Conservation (phyloP, 1,140 invertebrate genomes). For the Cataglyphis hispanica region DNA sequence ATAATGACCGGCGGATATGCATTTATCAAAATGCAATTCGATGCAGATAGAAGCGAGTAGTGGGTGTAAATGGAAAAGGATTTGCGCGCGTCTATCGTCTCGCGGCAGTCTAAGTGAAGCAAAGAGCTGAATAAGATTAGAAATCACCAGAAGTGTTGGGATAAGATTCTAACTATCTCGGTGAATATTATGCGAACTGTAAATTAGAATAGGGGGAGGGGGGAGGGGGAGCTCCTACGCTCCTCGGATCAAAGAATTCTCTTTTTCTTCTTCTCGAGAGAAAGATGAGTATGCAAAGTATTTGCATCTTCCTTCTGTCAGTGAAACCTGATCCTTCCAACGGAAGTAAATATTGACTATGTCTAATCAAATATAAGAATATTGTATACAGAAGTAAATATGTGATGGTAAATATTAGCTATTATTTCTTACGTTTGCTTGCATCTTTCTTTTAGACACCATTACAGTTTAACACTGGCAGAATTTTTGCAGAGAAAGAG, state of each 20-base stretch:
- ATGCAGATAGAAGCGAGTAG: neutral
- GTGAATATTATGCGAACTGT: neutral
- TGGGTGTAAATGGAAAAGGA: neutral
- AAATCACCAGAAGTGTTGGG: neutral
- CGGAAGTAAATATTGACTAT: constrained; percentile 30
- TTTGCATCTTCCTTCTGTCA: neutral
- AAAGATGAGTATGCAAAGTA: neutral
- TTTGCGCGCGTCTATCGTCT: neutral
- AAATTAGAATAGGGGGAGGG: constrained; percentile 25
- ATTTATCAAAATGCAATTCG: constrained; percentile 57
- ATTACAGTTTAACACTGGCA: neutral
- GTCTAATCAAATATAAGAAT: constrained; percentile 36
- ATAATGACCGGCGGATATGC: constrained; percentile 39
- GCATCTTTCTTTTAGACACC: neutral
- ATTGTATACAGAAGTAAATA: constrained; percentile 25
- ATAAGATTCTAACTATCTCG: constrained; percentile 5
- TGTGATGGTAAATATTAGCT: constrained; percentile 22
- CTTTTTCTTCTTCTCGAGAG: neutral
- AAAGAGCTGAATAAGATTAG: neutral
- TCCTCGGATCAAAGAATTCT: neutral
- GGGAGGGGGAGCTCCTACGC: too few relatives aligned
- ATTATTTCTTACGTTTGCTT: neutral
- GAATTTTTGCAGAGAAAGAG: constrained; percentile 2
- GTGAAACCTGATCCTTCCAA: constrained; percentile 6
- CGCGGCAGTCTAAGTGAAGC: neutral